These are phyloP conservation scores for Cherax destructor DNA, from an alignment of 1,140 invertebrate species.

Conservation along the genomic window DNA sequence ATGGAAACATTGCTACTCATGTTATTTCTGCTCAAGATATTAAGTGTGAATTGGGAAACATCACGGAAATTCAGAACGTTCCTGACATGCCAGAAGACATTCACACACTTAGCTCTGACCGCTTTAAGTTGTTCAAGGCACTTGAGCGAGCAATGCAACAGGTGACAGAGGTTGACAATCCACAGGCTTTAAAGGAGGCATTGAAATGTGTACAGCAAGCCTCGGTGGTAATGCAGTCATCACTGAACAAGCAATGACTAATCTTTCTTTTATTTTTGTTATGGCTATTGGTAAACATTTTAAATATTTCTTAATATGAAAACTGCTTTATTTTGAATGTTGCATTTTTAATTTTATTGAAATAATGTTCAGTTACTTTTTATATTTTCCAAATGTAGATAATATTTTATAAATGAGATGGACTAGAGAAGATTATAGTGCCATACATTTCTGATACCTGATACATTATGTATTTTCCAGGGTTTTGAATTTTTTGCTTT, in stretches of 20 bases:
- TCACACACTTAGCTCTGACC: not conserved
- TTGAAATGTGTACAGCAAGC: slow-evolving; percentile 10
- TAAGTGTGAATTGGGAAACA: not conserved
- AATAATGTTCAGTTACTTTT: not conserved
- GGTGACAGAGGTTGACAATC: not conserved
- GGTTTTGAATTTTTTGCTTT: too few relatives aligned
- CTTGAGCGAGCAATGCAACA: slow-evolving; percentile 16
- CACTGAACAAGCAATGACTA: not conserved
- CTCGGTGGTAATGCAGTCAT: slow-evolving; percentile 1
- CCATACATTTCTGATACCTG: too few relatives aligned
- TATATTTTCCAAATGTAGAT: not conserved
- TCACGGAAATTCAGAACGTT: not conserved
- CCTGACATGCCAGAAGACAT: not conserved
- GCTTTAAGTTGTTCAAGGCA: not conserved
- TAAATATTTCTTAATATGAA: not conserved
- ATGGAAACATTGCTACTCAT: slow-evolving; percentile 4
- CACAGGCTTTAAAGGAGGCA: not conserved
- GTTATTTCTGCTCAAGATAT: not conserved
- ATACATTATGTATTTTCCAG: too few relatives aligned
- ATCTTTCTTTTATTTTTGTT: not conserved
- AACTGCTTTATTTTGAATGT: not conserved
- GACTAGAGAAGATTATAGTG: too few relatives aligned
- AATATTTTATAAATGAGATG: not conserved
- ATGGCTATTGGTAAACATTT: not conserved
- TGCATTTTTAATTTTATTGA: not conserved